phyloP scores from a whole-genome alignment of 2,113 vertebrate species.

The Pica pica region DNA sequence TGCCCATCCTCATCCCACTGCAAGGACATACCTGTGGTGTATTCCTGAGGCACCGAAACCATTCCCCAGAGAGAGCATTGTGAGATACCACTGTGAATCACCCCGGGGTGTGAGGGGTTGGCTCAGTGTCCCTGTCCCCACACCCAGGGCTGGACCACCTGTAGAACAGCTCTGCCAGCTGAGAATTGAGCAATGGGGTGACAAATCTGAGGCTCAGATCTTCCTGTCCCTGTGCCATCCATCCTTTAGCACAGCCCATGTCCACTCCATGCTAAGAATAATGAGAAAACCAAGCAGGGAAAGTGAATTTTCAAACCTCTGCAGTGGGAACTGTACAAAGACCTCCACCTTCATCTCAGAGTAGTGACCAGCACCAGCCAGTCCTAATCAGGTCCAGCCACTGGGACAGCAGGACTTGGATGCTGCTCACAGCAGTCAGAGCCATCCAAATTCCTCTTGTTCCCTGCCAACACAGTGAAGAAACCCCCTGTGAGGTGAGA shows the following conservation, averaged over 20 bases:
- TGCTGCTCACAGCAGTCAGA: neutral
- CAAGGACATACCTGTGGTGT: neutral
- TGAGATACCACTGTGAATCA: neutral
- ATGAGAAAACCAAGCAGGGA: neutral
- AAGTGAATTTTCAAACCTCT: neutral
- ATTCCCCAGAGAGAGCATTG: neutral
- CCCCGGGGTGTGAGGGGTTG: neutral
- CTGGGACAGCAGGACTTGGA: neutral
- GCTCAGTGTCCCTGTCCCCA: neutral
- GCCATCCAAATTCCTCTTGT: neutral
- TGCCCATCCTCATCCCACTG: neutral
- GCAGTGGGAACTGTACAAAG: neutral
- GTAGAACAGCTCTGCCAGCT: neutral
- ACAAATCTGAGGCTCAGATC: neutral
- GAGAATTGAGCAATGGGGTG: neutral
- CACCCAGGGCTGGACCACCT: neutral
- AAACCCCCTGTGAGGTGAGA: neutral
- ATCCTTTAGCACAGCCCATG: neutral
- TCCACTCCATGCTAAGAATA: neutral
- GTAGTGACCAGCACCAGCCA: rapidly evolving
- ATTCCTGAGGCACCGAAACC: neutral
- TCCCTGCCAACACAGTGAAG: neutral
- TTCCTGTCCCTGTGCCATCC: neutral
- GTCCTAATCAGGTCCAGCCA: neutral
- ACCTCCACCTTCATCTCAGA: neutral